Evolutionary conservation across 2,113 vertebrate species (phyloP), one percentile per base, ranked within the genome.

Genomic region (Xiphophorus maculatus): DNA sequence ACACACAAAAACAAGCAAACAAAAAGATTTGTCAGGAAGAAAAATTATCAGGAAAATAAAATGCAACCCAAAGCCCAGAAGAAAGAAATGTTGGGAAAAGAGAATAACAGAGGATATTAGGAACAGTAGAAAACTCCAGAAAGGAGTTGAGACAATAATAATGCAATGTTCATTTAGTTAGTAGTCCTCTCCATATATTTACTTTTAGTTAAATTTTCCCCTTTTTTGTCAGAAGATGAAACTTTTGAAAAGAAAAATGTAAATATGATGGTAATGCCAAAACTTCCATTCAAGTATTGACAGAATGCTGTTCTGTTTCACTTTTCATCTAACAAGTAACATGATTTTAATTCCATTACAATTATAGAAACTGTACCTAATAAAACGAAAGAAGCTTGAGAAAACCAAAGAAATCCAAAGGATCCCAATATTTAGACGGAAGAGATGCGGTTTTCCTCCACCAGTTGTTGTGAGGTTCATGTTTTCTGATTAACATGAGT

Each of bases 61-160:
- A 17, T 17, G 42, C 79, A 73, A 69, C 64, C 66, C 66, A 74
- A 0, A 70, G 66, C 63, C 67, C 25, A 74, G 54, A 74, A 33
- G 71, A 40, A 73, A 60, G 51, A 10, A 82, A 48, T 32, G 73
- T n/a, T 32, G 48, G 33, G 62, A 71, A 27, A n/a, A 14, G 44
- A 67, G 44, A 19, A 60, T n/a, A 42, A 66, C 42, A 51, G 35
- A 25, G 25, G 7, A 10, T 25, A n/a, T 58, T 58, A 58, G 22
- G 22, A 25, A 10, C 15, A 54, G 22, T 25, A 25, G 7, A 54
- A 54, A 54, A 22, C 22, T 54, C 22, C 51, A 58, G 51, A 58
- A 6, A 58, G 51, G 51, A 5, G 5, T 58, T n/a, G 22, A 58
- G 51, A 58, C 51, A 58, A 58, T 58, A 10, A 9, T 58, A n/a